A percentile compares a stretch with the other conserved stretches of the same genome.
Conservation (phyloP, 1,140 invertebrate species). For the Leptonema lineaticorne region DNA sequence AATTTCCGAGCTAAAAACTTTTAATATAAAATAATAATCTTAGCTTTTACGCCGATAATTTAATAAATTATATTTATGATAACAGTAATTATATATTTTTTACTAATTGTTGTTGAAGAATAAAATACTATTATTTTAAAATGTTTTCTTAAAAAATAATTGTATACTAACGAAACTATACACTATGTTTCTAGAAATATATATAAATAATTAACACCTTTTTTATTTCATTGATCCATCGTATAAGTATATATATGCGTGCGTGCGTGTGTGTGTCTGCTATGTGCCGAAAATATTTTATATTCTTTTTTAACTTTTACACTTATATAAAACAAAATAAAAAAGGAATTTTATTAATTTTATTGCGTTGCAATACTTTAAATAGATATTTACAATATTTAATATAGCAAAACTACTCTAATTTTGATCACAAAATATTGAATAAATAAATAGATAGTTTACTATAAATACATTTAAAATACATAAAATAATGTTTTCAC, state of each 20-base stretch:
- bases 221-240: too few relatives aligned
- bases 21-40: too few relatives aligned
- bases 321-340: background rate
- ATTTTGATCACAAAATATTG: constrained; percentile 11
- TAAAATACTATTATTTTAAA: too few relatives aligned
- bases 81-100: too few relatives aligned
- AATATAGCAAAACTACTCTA: constrained; percentile 7
- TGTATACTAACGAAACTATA: too few relatives aligned
- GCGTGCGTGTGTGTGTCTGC: background rate
- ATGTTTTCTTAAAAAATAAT: too few relatives aligned
- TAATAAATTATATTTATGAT: too few relatives aligned
- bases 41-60: too few relatives aligned
- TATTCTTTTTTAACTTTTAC: background rate
- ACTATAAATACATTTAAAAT: constrained; percentile 2
- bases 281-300: background rate
- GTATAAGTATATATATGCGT: background rate
- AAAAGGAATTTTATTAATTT: background rate
- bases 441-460: constrained; percentile 6
- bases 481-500: background rate
- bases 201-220: too few relatives aligned
- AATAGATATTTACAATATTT: background rate
- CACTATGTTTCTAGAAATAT: too few relatives aligned
- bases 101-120: too few relatives aligned
- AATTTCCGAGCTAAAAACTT: too few relatives aligned
- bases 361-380: constrained; percentile 14